These are phyloP conservation scores for Eilema depressum DNA, from an alignment of 2,888 invertebrate species.

Conservation along the genomic window DNA sequence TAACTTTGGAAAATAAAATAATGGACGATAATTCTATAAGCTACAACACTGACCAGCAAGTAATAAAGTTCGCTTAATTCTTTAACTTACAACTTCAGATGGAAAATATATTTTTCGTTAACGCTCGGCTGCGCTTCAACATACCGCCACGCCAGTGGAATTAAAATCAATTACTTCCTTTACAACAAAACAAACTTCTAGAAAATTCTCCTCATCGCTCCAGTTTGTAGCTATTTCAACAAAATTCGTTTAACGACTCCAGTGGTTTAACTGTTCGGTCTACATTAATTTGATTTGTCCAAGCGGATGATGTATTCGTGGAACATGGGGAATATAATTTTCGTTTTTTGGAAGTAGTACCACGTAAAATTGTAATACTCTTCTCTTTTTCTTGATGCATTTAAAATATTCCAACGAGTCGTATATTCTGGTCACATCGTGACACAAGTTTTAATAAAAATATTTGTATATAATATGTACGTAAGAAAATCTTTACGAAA, in stretches of 20 bases:
- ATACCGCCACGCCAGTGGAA: slow-evolving; percentile 72
- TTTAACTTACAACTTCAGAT: slow-evolving; percentile 73
- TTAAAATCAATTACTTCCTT: slow-evolving; percentile 81
- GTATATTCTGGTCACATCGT: neutral
- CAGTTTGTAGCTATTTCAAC: slow-evolving; percentile 62
- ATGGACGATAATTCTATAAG: slow-evolving; percentile 65
- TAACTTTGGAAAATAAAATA: neutral
- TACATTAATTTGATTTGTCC: slow-evolving; percentile 47
- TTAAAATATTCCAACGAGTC: neutral
- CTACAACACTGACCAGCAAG: slow-evolving; percentile 36
- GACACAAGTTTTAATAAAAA: neutral
- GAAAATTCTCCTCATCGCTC: slow-evolving; percentile 61
- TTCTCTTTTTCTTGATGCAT: slow-evolving; percentile 12
- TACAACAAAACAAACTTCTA: slow-evolving; percentile 71
- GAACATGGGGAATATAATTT: slow-evolving; percentile 9
- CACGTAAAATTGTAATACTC: slow-evolving; percentile 10
- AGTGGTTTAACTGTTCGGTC: slow-evolving; percentile 45
- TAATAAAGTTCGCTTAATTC: slow-evolving; percentile 55
- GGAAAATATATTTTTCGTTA: slow-evolving; percentile 81
- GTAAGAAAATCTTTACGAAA: slow-evolving; percentile 8
- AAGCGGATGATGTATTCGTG: slow-evolving; percentile 33
- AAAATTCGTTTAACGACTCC: slow-evolving; percentile 55
- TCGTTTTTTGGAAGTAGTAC: slow-evolving; percentile 13
- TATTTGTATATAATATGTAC: neutral
- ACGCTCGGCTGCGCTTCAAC: slow-evolving; percentile 73